Base-by-base conservation (phyloP, 2,888 invertebrate genomes). In the Temnothorax unifasciatus region DNA sequence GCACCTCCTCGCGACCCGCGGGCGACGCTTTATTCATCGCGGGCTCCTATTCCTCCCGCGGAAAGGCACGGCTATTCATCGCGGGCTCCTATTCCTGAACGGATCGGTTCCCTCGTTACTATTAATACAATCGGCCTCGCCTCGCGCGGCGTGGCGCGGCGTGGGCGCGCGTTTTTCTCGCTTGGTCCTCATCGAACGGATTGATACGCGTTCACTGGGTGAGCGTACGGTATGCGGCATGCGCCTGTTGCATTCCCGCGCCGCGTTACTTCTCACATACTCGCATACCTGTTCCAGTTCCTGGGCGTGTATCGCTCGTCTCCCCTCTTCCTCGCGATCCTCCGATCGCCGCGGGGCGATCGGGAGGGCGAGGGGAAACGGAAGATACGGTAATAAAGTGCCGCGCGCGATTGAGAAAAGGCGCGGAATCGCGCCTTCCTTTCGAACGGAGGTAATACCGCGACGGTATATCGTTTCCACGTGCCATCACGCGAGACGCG, bases 1-100 rank as follows among this genome's bases (percentile, higher is more conserved):
- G 82, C 75, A 75, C 83, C 84, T 88, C 82, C 84, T 66, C 63
- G 52, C 75, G 82, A 76, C 75, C 63, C 71, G 71, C 52, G 63
- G 50, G 59, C 71, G 75, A 47, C 73, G 71, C 69, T 76, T 85
- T 69, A 77, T 84, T 75, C 76, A 15, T 47, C 86, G 64, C 21
- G 59, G 81, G 69, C 85, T 88, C 61, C n/a, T n/a, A n/a, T n/a
- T n/a, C n/a, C 61, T n/a, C 73, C 50, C 50, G 52, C 66, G 83
- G 66, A 84, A 79, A 82, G 71, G 71, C 50, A 25, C 50, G 61
- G n/a, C 29, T 44, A 77, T 77, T 77, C 52, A 77, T 77, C 61
- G 41, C 25, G 15, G n/a, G 4, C 41, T 18, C 18, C 25, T 3
- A 38, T 54, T 18, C 18, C 18, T 3, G 54, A 21, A 8, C 54